These are phyloP conservation scores for Conus canariensis DNA, from an alignment of 2,888 invertebrate genomes.

Conservation along the genomic window DNA sequence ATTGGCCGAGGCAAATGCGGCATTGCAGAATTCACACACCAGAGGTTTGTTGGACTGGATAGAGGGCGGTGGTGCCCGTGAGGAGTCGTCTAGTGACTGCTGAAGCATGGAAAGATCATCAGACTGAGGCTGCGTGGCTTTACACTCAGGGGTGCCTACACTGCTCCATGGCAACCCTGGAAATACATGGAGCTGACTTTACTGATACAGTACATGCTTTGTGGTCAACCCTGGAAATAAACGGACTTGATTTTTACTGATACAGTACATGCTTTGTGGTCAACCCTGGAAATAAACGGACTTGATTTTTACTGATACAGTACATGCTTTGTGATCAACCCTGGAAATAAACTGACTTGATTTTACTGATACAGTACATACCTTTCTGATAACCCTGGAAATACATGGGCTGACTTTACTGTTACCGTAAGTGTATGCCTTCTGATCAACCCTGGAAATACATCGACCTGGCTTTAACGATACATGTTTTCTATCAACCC, in stretches of 20 bases:
- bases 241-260: neutral
- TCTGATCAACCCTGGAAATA: conserved; percentile 7
- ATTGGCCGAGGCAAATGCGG: conserved; percentile 12
- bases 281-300: neutral
- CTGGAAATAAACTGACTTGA: conserved; percentile 13
- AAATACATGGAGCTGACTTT: conserved; percentile 16
- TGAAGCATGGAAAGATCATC: neutral
- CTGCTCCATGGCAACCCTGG: conserved; percentile 27
- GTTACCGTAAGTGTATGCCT: too few relatives aligned
- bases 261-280: neutral
- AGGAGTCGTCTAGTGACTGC: neutral
- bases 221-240: too few relatives aligned
- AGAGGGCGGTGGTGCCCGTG: neutral
- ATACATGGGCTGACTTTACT: neutral
- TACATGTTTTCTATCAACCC: neutral
- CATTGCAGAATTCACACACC: conserved; percentile 25
- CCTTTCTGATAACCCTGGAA: too few relatives aligned
- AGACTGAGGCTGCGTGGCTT: neutral
- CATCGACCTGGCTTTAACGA: conserved; percentile 3
- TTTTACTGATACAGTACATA: neutral
- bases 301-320: too few relatives aligned
- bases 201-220: neutral
- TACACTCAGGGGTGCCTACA: neutral
- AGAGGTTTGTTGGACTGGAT: neutral
- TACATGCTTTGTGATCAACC: neutral